Evolutionary conservation across 2,797 vertebrate genomes (phyloP).

Genomic region (Sphenopsis melanotis): DNA sequence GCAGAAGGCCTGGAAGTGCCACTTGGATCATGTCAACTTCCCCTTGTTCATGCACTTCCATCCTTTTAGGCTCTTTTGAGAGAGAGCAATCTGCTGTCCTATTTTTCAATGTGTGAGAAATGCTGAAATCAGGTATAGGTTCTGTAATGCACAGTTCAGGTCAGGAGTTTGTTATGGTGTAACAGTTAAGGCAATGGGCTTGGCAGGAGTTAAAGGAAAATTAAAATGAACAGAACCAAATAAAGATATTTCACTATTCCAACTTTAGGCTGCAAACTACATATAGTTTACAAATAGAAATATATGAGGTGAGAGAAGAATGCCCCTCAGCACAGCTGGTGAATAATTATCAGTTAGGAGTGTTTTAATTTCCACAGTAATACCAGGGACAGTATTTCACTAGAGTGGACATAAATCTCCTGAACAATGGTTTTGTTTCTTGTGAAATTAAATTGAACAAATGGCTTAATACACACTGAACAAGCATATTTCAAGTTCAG

Average conservation of each 20-base stretch:
- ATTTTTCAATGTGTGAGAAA: background rate
- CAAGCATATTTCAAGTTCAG: background rate
- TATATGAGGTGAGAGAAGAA: background rate
- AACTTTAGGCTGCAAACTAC: background rate
- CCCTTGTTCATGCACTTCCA: background rate
- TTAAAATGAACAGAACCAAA: background rate
- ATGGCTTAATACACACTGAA: background rate
- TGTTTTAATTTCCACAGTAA: background rate
- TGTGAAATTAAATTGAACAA: background rate
- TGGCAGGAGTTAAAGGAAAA: background rate
- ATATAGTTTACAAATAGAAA: background rate
- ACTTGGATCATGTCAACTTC: background rate
- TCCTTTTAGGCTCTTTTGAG: background rate
- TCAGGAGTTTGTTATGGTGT: background rate
- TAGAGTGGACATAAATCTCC: background rate
- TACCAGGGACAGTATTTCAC: background rate
- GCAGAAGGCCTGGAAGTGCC: background rate
- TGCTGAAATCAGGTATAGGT: background rate
- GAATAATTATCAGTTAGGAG: background rate
- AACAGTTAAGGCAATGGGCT: background rate
- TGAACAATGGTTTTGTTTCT: background rate
- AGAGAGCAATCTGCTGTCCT: background rate
- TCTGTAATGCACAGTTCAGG: background rate
- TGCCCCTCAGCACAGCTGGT: background rate
- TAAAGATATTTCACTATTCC: background rate